Base-by-base conservation (phyloP, 2,888 invertebrate species). In the Sesia bembeciformis region DNA sequence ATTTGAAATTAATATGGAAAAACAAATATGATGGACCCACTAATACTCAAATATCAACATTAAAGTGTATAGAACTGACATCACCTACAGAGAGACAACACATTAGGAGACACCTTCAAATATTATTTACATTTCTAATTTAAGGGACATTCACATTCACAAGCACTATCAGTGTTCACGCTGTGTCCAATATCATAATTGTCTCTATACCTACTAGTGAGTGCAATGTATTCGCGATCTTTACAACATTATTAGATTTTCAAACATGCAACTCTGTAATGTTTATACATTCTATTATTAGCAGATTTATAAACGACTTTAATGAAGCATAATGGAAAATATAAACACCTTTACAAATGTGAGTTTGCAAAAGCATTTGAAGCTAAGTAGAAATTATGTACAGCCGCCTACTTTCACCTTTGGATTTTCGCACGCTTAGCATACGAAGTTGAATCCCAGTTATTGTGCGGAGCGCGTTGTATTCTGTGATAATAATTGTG, bases 21-120 rank as follows among this genome's bases (percentile, higher is more conserved):
- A 70, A 70, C 77, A 75, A 74, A 67, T 71, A 63, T 70, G 64
- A 58, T 58, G 61, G 61, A 65, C 65, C 64, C 60, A 8, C 61
- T 60, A 65, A 58, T 40, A 61, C 62, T 57, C 62, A 56, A 57
- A 61, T 64, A 58, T 61, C 60, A 60, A 58, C 57, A 58, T 68
- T 62, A 63, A 56, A 63, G 58, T 62, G 61, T 62, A 59, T 58
- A 64, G 72, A 68, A 74, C 61, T 67, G 69, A 66, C 71, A 73
- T 80, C 78, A 70, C 80, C 80, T 76, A 79, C 70, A 61, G 81
- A 62, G 82, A 74, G 63, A 65, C 67, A 64, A 76, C 81, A 78
- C 81, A 62, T 84, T 81, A 72, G 56, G 57, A 68, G 66, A 76
- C 77, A 78, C 78, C 74, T 83, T 63, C 56, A 62, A 68, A 67